A percentile compares a stretch with the other conserved stretches of the same genome.
phyloP scores from a whole-genome alignment of 2,797 vertebrate genomes.

The Kryptolebias ocellatus region DNA sequence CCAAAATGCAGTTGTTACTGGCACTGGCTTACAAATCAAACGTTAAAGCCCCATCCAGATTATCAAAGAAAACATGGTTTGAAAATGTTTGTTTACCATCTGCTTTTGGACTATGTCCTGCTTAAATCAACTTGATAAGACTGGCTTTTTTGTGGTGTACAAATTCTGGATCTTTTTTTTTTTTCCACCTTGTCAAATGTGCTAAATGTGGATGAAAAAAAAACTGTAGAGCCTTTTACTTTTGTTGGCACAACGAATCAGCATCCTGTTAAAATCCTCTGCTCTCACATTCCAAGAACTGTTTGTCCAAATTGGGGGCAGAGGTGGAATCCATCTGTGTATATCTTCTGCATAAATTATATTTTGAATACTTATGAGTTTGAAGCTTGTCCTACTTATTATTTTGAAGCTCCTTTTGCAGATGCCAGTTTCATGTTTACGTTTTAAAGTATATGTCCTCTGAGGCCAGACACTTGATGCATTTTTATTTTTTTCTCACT shows the following conservation, averaged over 20 bases:
- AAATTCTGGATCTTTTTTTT: conserved; percentile 29
- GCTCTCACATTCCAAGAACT: conserved; percentile 40
- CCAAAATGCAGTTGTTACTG: conserved; percentile 81
- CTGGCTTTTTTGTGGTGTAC: conserved; percentile 11
- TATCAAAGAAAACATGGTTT: conserved; percentile 72
- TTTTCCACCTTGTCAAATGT: conserved; percentile 31
- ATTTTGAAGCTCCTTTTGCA: conserved; percentile 15
- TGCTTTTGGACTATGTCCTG: conserved; percentile 66
- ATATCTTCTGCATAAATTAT: conserved; percentile 46
- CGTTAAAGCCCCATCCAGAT: conserved; percentile 67
- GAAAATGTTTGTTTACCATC: conserved; percentile 77
- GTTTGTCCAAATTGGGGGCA: conserved; percentile 53
- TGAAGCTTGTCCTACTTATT: conserved; percentile 23
- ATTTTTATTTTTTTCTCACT: not conserved
- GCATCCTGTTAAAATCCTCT: conserved; percentile 40
- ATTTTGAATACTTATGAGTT: conserved; percentile 28
- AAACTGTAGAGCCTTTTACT: conserved; percentile 26
- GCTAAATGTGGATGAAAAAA: conserved; percentile 47
- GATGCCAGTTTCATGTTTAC: conserved; percentile 12
- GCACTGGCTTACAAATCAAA: conserved; percentile 76
- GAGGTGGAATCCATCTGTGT: conserved; percentile 43
- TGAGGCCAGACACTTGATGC: not conserved
- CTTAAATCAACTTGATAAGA: conserved; percentile 58
- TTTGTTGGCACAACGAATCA: conserved; percentile 47
- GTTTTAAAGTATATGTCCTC: not conserved